Evolutionary conservation across 2,888 invertebrate genomes (phyloP).

Genomic region (Melinaea marsaeus): DNA sequence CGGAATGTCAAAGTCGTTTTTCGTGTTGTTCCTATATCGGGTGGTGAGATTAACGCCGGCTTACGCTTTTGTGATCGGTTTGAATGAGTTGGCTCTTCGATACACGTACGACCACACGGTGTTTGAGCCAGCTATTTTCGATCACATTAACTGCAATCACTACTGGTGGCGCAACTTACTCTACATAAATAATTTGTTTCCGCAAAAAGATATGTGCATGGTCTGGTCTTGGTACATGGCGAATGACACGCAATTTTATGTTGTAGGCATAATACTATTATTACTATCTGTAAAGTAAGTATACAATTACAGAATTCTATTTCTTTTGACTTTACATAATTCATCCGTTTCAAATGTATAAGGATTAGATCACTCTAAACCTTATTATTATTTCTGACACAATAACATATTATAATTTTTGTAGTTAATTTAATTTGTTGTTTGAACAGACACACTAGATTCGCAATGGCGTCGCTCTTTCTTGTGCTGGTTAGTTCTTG

Average conservation of each 20-base stretch:
- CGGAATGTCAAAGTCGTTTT: constrained; percentile 66
- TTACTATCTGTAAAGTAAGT: constrained; percentile 83
- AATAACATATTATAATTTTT: background rate
- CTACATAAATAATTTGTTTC: constrained; percentile 88
- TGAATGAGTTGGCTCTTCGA: constrained; percentile 84
- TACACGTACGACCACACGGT: constrained; percentile 85
- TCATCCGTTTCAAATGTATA: too few relatives aligned
- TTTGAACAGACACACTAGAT: constrained; percentile 78
- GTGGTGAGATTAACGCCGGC: constrained; percentile 87
- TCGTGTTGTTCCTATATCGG: constrained; percentile 73
- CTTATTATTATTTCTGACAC: too few relatives aligned
- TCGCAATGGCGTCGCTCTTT: constrained; percentile 77
- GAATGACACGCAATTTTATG: constrained; percentile 88
- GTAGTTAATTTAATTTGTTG: constrained; percentile 7
- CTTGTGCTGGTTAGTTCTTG: constrained; percentile 84
- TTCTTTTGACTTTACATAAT: constrained; percentile 3
- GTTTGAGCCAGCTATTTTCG: constrained; percentile 84
- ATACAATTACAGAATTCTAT: constrained; percentile 9
- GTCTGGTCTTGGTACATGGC: constrained; percentile 91
- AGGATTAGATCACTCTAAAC: too few relatives aligned
- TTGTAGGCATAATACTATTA: constrained; percentile 81
- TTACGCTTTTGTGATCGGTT: constrained; percentile 86
- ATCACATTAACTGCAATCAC: constrained; percentile 84
- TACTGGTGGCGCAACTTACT: constrained; percentile 92
- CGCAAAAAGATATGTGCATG: constrained; percentile 87